Base-by-base conservation (phyloP, 2,113 vertebrate species). In the Catharus fuscescens region DNA sequence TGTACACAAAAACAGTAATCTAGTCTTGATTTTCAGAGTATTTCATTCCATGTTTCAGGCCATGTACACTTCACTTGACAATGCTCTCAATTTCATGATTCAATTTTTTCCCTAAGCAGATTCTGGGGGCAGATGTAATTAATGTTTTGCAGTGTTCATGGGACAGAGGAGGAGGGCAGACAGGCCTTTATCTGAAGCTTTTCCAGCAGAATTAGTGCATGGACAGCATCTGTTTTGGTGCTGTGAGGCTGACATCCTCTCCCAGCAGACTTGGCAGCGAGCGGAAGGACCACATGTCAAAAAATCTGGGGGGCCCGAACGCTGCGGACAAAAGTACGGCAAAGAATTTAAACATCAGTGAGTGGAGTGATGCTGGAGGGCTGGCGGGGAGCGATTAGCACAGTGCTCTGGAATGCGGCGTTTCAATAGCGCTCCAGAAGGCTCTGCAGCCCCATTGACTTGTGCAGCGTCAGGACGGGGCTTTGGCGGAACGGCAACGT, bases 381-480 rank as follows among this genome's bases (percentile, higher is more conserved):
- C 90, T 14, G 79, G 76, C 78, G 66, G 65, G 78, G 48, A 93
- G 79, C 40, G 47, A 96, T 97, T 70, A 97, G 88, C 70, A 1
- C 31, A 96, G 95, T 4, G 44, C 76, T 93, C 76, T 94, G 96
- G 96, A 96, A 97, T 95, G 96, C 3, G 60, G 81, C 12, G 0
- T 15, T 92, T 94, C 96, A 91, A 90, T 74, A 92, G 94, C 70
- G 34, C 90, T 95, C 90, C 94, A 91, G 92, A 95, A 59, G 61
- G 84, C 91, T 94, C 95, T 10, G 94, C 94, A 88, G 91, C 85
- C 81, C 92, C 74, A 77, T 23, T 82, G 90, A 73, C 89, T 87
- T 38, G 1, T 62, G 93, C 96, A 77, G 91, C 4, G 23, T 76
- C 94, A 89, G 96, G 79, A 74, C 34, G 8, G 53, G 53, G 32